Evolutionary conservation across 2,113 vertebrate genomes (phyloP), one percentile per base, ranked within the genome.

Genomic region (Myanophis thanlyinensis): DNA sequence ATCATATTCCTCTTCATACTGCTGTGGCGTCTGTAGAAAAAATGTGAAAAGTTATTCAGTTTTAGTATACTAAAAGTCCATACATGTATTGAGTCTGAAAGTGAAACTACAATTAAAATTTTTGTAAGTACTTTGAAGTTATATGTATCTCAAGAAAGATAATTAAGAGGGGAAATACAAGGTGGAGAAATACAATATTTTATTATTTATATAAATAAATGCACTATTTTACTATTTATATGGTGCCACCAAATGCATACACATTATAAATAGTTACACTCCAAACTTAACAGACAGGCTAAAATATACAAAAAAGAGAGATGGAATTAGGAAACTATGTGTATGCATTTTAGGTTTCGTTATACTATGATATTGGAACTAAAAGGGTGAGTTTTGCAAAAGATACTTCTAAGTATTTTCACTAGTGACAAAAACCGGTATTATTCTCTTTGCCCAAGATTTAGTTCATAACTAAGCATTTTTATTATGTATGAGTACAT

Each of bases 1-100:
- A 95, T 98, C 98, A 95, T 99, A 99, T 93, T 99, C 99, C 91
- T 97, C 97, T 97, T 99, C 99, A 9, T 99, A 99, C 84, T 99
- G 99, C 95, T 99, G 98, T 18, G 99, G 99, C 27, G 99, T 99
- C 99, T 99, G 96, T 4, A 93, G 96, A 90, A 88, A 94, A 44
- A 89, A 89, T 89, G 80, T 44, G 35, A 91, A 89, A 23, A 51
- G 3, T 20, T 88, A 5, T 27, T 89, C 47, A 85, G 27, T 44
- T 53, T 48, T n/a, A 51, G 85, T 0, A 90, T 35, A 84, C 80
- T 35, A 95, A 48, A 59, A 90, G 13, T 1, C 84, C 53, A 25
- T 0, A 6, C 80, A 46, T 35, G 12, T 93, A 73, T 0, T 4
- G n/a, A 52, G 8, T 25, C 62, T 0, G 0, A 59, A 73, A 40